phyloP scores from a whole-genome alignment of 2,888 invertebrate genomes.

The Stenodera caucasica region DNA sequence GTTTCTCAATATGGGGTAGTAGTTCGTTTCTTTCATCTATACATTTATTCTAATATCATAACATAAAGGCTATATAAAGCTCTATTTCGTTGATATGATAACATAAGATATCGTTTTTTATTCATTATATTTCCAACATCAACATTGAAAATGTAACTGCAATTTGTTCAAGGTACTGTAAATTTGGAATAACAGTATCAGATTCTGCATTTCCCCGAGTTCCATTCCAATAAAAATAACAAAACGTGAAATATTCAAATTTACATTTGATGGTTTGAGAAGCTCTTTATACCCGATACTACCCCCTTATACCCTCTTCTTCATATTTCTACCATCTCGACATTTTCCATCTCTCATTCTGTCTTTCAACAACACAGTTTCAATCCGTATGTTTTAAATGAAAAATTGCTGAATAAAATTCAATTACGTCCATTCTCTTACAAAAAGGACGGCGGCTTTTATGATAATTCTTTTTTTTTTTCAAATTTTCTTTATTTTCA shows the following conservation, averaged over 20 bases:
- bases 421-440: conserved; percentile 34
- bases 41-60: no score
- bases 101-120: background rate
- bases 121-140: conserved; percentile 25
- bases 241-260: conserved; percentile 42
- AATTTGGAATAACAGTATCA: conserved; percentile 41
- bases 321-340: background rate
- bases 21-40: no score
- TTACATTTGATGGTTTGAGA: conserved; percentile 35
- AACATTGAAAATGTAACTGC: conserved; percentile 26
- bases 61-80: no score
- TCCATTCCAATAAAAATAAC: conserved; percentile 39
- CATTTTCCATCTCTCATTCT: background rate
- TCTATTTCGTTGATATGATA: background rate
- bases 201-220: conserved; percentile 34
- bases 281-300: conserved; percentile 15
- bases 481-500: conserved; percentile 16
- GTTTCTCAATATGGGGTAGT: conserved; percentile 37
- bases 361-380: background rate
- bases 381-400: conserved; percentile 25
- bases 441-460: conserved; percentile 21
- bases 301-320: no score
- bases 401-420: conserved; percentile 32
- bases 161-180: conserved; percentile 32
- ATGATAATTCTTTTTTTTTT: no score